These are phyloP conservation scores for Scylla paramamosain DNA, from an alignment of 1,140 invertebrate genomes.

Conservation along the genomic window DNA sequence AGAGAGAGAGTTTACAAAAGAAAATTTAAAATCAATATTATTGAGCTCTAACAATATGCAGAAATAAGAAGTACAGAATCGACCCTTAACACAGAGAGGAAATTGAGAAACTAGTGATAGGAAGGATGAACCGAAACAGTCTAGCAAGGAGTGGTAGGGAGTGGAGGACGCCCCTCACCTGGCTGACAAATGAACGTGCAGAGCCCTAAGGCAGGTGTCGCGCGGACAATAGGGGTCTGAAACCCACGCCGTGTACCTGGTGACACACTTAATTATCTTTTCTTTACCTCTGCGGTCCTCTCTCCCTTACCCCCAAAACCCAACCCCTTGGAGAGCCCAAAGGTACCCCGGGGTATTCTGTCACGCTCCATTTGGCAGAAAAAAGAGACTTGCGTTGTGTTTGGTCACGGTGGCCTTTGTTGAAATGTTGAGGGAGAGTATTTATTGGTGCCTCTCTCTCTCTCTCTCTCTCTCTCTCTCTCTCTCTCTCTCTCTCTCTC, in stretches of 20 bases:
- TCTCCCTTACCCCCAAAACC: neutral
- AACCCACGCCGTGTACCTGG: conserved; percentile 18
- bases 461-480: too few relatives aligned
- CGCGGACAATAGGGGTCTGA: conserved; percentile 17
- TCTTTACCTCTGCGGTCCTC: conserved; percentile 12
- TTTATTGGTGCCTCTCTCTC: neutral
- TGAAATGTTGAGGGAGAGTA: neutral
- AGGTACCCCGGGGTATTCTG: neutral
- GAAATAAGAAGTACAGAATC: too few relatives aligned
- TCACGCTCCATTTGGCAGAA: neutral
- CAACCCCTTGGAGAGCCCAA: neutral
- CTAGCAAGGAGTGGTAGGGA: neutral
- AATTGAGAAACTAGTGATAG: neutral
- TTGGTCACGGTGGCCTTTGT: neutral
- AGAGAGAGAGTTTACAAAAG: too few relatives aligned
- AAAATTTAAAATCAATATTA: too few relatives aligned
- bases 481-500: neutral
- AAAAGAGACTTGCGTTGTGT: neutral
- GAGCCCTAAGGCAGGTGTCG: conserved; percentile 58
- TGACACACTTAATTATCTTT: conserved; percentile 60
- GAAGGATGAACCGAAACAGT: neutral
- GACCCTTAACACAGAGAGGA: too few relatives aligned
- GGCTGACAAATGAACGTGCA: conserved; percentile 65
- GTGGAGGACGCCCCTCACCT: conserved; percentile 31
- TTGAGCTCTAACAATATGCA: too few relatives aligned